A percentile compares a stretch with the other conserved stretches of the same genome.
Evolutionary conservation across 1,140 invertebrate species (phyloP).

Genomic region (Drosophila subobscura): DNA sequence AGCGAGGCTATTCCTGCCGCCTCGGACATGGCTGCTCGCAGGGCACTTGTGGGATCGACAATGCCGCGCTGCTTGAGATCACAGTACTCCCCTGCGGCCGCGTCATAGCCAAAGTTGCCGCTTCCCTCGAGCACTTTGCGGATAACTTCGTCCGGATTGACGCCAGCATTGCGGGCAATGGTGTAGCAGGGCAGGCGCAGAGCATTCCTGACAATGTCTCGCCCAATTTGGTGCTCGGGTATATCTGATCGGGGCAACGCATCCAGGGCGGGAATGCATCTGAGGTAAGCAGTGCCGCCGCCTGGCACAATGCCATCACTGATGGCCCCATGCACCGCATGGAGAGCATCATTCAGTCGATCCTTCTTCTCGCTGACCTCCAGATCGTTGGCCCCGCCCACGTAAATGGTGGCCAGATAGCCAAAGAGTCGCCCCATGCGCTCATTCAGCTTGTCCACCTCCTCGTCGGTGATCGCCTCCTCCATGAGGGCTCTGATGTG

Average conservation of each 20-base stretch:
- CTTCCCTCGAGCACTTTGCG: constrained; percentile 88
- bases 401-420: constrained; percentile 86
- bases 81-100: constrained; percentile 92
- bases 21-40: constrained; percentile 94
- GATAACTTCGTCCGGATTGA: constrained; percentile 93
- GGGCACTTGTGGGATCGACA: constrained; percentile 97
- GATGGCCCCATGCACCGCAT: constrained; percentile 69
- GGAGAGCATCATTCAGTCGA: constrained; percentile 78
- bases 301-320: constrained; percentile 81
- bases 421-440: constrained; percentile 88
- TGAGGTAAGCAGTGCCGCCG: constrained; percentile 73
- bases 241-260: constrained; percentile 7
- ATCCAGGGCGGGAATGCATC: constrained; percentile 65
- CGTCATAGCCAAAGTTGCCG: constrained; percentile 94
- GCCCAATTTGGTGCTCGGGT: constrained; percentile 83
- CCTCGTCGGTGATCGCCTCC: constrained; percentile 88
- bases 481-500: constrained; percentile 89
- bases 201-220: constrained; percentile 88
- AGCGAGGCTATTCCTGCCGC: constrained; percentile 92
- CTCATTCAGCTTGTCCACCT: constrained; percentile 90
- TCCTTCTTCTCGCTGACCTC: constrained; percentile 80
- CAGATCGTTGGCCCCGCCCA: constrained; percentile 74
- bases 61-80: constrained; percentile 96
- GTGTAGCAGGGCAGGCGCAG: constrained; percentile 90
- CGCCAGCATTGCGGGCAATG: constrained; percentile 95